Base-by-base conservation (phyloP, 2,797 vertebrate genomes). In the Pygocentrus nattereri region DNA sequence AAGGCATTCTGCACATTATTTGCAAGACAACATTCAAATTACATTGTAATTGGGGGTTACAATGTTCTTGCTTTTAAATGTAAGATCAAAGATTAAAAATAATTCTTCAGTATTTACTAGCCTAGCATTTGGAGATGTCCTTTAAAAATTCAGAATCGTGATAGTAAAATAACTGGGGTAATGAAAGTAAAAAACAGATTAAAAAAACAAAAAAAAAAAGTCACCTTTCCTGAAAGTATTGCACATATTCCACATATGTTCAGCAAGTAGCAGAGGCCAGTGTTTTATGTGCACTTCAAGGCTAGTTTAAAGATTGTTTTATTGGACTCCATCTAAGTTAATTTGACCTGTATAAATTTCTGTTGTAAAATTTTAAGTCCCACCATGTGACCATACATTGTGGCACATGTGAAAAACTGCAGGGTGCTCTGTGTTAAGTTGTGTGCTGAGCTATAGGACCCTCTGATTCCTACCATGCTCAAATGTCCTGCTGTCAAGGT, bases 391-490 rank as follows among this genome's bases (percentile, higher is more conserved):
- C 47, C 6, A 44, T 65, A 67, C 3, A 31, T 27, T 34, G 49
- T 5, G 23, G 68, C 74, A 54, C 68, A 87, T 85, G 54, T 61
- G 34, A 16, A 64, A 80, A 85, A 38, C 74, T 67, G 71, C 58
- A n/a, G 72, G 69, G 54, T 34, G 34, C 30, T 18, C 23, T 50
- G 52, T 65, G 30, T 41, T 21, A 54, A 41, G 44, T 41, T 38
- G 23, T n/a, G 11, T 19, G 47, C 41, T 19, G 3, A 62, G 49
- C 71, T 74, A 68, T 52, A 52, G n/a, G 27, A 79, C 87, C 89
- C 91, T 92, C 92, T 94, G 91, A 92, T 93, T 94, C 87, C 91
- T 90, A 91, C 91, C 94, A 91, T 89, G 89, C 90, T 87, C n/a
- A 82, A 38, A 78, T 80, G 34, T 86, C 93, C 94, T 92, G 88